Percentiles rank a stretch among this genome's conserved stretches.
Conservation (phyloP, 1,140 invertebrate species). For the Apis cerana region DNA sequence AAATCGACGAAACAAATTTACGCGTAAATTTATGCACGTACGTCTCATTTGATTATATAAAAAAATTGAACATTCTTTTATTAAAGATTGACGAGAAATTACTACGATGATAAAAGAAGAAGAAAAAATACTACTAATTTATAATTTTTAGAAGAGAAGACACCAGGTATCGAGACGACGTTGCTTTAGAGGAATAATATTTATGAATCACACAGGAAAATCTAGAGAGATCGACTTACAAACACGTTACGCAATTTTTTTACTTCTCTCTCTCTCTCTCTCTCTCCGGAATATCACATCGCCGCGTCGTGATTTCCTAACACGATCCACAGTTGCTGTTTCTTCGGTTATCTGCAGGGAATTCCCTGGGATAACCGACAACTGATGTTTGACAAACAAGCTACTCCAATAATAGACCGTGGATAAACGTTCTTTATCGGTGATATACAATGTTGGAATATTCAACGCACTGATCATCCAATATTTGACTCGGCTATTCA, state of each 20-base stretch:
- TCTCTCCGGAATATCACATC: background rate
- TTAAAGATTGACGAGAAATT: no score
- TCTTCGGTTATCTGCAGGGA: background rate
- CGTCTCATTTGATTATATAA: no score
- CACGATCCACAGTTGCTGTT: background rate
- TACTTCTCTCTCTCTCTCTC: background rate
- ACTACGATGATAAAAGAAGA: no score
- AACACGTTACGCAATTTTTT: constrained; percentile 17
- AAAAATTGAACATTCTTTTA: no score
- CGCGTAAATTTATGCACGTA: no score
- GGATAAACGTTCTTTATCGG: background rate
- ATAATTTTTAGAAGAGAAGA: no score
- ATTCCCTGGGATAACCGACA: background rate
- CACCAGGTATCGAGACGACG: no score
- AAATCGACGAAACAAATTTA: no score
- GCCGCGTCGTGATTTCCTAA: background rate
- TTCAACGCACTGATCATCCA: background rate
- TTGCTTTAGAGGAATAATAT: no score
- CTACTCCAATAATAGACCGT: background rate
- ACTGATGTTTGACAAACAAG: background rate
- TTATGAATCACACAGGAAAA: no score
- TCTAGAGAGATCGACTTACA: no score
- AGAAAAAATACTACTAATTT: no score
- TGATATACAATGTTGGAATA: background rate
- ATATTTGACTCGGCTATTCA: background rate